Evolutionary conservation across 2,888 invertebrate species (phyloP).

Genomic region (Coleophora deauratella): DNA sequence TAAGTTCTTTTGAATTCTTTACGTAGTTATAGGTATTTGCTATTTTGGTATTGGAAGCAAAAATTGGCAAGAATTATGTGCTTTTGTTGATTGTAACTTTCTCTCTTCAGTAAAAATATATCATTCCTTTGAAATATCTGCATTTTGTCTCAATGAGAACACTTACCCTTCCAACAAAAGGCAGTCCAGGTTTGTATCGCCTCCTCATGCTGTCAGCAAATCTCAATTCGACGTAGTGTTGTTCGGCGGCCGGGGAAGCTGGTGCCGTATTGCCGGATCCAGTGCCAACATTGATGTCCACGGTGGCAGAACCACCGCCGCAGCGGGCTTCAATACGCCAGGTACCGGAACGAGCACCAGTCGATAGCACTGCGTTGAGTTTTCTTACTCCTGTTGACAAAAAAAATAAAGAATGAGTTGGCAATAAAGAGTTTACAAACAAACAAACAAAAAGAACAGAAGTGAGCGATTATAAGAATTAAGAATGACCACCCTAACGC

Average conservation of each 20-base stretch:
- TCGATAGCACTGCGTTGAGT: constrained; percentile 70
- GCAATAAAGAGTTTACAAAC: too few species aligned
- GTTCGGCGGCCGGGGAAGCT: constrained; percentile 78
- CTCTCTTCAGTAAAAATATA: too few species aligned
- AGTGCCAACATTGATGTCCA: constrained; percentile 70
- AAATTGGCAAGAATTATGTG: too few species aligned
- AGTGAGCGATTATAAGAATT: not conserved
- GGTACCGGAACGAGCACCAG: constrained; percentile 70
- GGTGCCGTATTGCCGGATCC: constrained; percentile 50
- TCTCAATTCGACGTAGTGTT: constrained; percentile 78
- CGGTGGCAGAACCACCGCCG: constrained; percentile 70
- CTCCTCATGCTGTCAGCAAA: constrained; percentile 78
- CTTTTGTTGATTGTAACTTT: too few species aligned
- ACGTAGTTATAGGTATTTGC: too few species aligned
- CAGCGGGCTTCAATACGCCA: constrained; percentile 73
- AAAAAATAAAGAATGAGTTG: not conserved
- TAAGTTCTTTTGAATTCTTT: too few species aligned
- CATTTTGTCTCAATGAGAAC: too few species aligned
- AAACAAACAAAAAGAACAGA: not conserved
- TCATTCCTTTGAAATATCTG: too few species aligned
- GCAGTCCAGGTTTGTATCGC: constrained; percentile 78
- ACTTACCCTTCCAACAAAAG: constrained; percentile 78
- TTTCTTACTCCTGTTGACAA: constrained; percentile 71
- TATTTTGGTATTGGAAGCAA: too few species aligned
- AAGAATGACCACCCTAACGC: not conserved